These are phyloP conservation scores for Ciconia maguari DNA, from an alignment of 2,113 vertebrate species.

Conservation along the genomic window DNA sequence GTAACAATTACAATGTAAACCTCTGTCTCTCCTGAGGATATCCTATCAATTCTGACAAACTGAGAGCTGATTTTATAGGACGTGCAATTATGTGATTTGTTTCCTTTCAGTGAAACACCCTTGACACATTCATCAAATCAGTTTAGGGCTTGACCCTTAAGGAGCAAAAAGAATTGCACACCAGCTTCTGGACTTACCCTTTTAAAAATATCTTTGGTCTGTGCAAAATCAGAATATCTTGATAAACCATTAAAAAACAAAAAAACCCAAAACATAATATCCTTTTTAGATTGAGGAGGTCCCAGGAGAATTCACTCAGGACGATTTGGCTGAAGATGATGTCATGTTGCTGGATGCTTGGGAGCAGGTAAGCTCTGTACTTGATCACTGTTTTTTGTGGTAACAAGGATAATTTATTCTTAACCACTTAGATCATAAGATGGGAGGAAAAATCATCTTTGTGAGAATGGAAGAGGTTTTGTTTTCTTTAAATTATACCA, in stretches of 20 bases:
- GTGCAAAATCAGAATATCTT: neutral
- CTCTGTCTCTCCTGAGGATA: neutral
- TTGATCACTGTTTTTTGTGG: neutral
- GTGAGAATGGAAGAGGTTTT: neutral
- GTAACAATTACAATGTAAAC: neutral
- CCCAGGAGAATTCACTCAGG: conserved; percentile 90
- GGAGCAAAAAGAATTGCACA: neutral
- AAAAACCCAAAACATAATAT: neutral
- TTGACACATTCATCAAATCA: neutral
- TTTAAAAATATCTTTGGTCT: neutral
- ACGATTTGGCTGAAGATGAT: conserved; percentile 91
- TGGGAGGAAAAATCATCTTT: neutral
- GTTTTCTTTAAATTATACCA: neutral
- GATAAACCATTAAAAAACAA: neutral
- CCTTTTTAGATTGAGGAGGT: conserved; percentile 89
- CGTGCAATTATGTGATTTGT: neutral
- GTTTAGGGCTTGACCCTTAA: neutral
- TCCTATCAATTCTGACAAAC: neutral
- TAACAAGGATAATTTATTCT: neutral
- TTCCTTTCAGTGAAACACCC: neutral
- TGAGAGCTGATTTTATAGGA: neutral
- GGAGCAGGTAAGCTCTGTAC: conserved; percentile 83
- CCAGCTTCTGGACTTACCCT: neutral
- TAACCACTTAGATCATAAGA: neutral
- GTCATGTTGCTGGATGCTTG: conserved; percentile 92